Conservation (phyloP, 2,888 invertebrate genomes). For the Nezara viridula region DNA sequence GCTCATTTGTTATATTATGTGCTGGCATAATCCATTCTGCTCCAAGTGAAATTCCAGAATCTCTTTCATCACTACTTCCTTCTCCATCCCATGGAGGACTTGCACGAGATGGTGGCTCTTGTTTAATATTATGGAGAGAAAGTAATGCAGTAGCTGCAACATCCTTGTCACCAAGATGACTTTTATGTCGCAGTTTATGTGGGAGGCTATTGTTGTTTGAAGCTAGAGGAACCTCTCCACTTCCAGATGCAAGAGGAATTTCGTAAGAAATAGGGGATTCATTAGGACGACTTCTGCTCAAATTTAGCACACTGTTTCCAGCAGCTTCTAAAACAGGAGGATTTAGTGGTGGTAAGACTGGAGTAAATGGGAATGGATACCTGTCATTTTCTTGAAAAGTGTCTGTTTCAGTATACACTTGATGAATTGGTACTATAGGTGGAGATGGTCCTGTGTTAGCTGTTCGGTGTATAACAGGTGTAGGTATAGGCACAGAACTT, state of each 20-base stretch:
- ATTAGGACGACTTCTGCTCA: constrained; percentile 69
- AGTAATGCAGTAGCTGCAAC: constrained; percentile 82
- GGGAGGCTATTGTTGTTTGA: constrained; percentile 87
- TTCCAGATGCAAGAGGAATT: constrained; percentile 77
- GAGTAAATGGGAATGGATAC: constrained; percentile 72
- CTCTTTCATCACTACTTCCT: constrained; percentile 90
- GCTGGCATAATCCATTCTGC: constrained; percentile 73
- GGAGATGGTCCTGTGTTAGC: constrained; percentile 68
- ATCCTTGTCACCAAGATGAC: constrained; percentile 90
- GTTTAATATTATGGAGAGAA: constrained; percentile 72
- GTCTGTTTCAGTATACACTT: constrained; percentile 68
- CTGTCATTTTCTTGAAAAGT: constrained; percentile 69
- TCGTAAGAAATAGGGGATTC: constrained; percentile 78
- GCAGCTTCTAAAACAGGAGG: constrained; percentile 68
- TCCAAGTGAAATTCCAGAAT: constrained; percentile 89
- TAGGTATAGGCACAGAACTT: constrained; percentile 70
- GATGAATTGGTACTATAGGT: constrained; percentile 67
- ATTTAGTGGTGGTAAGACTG: constrained; percentile 69
- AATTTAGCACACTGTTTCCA: constrained; percentile 69
- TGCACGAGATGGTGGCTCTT: constrained; percentile 83
- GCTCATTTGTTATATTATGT: constrained; percentile 67
- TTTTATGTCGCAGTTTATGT: constrained; percentile 91
- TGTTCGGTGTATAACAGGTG: constrained; percentile 76
- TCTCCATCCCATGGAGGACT: constrained; percentile 91
- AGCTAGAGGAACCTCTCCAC: constrained; percentile 71